A percentile compares a stretch with the other conserved stretches of the same genome.
Conservation (phyloP, 2,113 vertebrate genomes). For the Pelecanoides urinatrix region DNA sequence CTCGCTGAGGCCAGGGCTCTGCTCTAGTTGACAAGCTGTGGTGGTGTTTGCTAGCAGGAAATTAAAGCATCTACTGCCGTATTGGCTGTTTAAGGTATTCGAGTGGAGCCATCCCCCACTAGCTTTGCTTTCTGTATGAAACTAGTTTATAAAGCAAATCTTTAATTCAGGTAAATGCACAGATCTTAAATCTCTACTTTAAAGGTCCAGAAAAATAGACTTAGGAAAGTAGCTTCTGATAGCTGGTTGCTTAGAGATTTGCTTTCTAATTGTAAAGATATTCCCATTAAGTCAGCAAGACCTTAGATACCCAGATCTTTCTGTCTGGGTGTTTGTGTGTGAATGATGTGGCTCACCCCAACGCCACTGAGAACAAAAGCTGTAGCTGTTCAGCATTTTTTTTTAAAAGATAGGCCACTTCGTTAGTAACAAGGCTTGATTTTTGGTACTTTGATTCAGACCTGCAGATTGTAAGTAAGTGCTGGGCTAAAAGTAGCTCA, state of each 20-base stretch:
- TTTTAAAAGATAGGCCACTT: neutral
- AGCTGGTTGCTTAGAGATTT: neutral
- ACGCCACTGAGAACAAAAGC: slow-evolving; percentile 10
- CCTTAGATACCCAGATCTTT: neutral
- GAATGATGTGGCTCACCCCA: neutral
- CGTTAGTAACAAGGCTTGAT: neutral
- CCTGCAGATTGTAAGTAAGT: neutral
- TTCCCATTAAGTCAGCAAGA: neutral
- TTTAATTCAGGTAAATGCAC: neutral
- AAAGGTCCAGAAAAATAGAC: neutral
- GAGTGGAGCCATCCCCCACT: neutral
- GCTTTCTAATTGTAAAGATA: neutral
- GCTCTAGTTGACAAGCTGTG: neutral
- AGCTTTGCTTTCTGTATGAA: neutral
- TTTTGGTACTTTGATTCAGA: slow-evolving; percentile 31
- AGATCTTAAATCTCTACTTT: neutral
- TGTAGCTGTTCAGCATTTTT: neutral
- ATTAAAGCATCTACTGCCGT: neutral
- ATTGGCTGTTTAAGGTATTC: neutral
- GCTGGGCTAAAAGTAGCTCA: neutral
- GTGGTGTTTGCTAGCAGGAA: neutral
- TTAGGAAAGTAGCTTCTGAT: neutral
- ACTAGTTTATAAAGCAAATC: neutral
- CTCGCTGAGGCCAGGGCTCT: neutral
- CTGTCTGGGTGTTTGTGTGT: neutral